Percentiles rank a stretch among this genome's conserved stretches.
These are phyloP conservation scores for Drosophila colorata DNA, from an alignment of 2,888 invertebrate species.

Conservation along the genomic window DNA sequence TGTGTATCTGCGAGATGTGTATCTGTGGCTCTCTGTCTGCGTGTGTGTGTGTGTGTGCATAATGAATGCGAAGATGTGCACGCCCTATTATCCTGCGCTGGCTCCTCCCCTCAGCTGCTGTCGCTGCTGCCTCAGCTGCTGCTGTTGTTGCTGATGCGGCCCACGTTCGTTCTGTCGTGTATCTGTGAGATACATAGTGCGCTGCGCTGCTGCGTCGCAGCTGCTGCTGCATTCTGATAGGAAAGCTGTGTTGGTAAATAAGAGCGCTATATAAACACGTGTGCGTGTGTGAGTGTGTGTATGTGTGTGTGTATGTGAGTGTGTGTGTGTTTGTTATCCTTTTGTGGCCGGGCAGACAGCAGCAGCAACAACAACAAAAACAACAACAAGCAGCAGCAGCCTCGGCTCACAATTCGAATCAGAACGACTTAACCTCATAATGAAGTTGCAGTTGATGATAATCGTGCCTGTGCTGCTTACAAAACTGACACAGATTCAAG, in stretches of 20 bases:
- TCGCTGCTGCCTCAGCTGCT: conserved; percentile 5
- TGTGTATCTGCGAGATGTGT: conserved; percentile 47
- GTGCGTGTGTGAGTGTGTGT: conserved; percentile 9
- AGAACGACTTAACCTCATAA: conserved; percentile 36
- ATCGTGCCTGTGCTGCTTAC: conserved; percentile 50
- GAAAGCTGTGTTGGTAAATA: conserved; percentile 55
- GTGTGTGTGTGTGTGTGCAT: conserved; percentile 60
- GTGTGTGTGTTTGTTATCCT: conserved; percentile 52
- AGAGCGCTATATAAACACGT: conserved; percentile 18
- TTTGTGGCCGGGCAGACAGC: conserved; percentile 63
- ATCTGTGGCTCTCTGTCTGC: conserved; percentile 36
- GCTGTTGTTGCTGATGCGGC: conserved; percentile 13
- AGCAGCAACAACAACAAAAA: conserved; percentile 37
- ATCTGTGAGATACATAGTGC: conserved; percentile 72
- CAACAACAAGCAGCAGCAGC: conserved; percentile 13
- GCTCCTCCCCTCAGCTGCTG: conserved; percentile 65
- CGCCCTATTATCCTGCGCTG: conserved; percentile 84
- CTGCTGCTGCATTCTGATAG: conserved; percentile 59
- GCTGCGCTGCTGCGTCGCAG: conserved; percentile 26
- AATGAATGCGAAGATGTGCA: conserved; percentile 83
- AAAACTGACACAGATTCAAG: conserved; percentile 78
- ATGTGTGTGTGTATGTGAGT: conserved; percentile 13
- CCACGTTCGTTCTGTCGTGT: conserved; percentile 45
- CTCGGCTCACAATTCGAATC: conserved; percentile 64
- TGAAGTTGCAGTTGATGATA: conserved; percentile 34